Evolutionary conservation across 1,140 invertebrate species (phyloP), one percentile per base, ranked within the genome.

Genomic region (Nixonia krombeini): DNA sequence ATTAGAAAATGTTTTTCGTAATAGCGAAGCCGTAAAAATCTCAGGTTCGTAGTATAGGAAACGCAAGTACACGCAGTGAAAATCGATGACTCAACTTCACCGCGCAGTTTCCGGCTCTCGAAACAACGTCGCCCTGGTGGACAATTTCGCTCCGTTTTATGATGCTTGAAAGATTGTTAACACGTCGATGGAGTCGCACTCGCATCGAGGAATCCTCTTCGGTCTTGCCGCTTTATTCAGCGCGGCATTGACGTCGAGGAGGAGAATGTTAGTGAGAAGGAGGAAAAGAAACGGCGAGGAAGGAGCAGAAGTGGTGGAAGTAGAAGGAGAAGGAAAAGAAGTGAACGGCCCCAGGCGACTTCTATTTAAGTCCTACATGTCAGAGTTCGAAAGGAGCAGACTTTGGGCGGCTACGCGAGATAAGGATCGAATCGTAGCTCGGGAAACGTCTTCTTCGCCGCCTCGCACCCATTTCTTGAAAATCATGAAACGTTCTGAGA

Each of bases 401-500:
- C 13, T 57, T 52, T 52, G 31, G 47, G 61, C 47, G 61, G 40
- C 40, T 33, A 51, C 17, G 38, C 23, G 12, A 47, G 33, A 29
- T 44, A 33, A 49, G 50, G 13, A 8, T n/a, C 42, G 15, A 12
- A 40, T 55, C 44, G 38, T 23, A 17, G 25, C 15, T 25, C n/a
- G 52, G 52, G 28, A 56, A 67, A 62, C 45, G 31, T 21, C 53
- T 9, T 50, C 38, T 5, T 0, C 9, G 35, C 6, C 16, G 13
- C 4, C 31, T 18, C 21, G 21, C 21, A 3, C 12, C 37, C 50
- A 31, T 15, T 29, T 38, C 18, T 31, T 13, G 44, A 56, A 50
- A 50, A 58, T 69, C 57, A 45, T 50, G 49, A 49, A 50, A 57
- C 49, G 49, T 63, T 69, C 49, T 63, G 45, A 55, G 49, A 57